phyloP scores from a whole-genome alignment of 1,140 invertebrate species.

The Drosophila carrolli region DNA sequence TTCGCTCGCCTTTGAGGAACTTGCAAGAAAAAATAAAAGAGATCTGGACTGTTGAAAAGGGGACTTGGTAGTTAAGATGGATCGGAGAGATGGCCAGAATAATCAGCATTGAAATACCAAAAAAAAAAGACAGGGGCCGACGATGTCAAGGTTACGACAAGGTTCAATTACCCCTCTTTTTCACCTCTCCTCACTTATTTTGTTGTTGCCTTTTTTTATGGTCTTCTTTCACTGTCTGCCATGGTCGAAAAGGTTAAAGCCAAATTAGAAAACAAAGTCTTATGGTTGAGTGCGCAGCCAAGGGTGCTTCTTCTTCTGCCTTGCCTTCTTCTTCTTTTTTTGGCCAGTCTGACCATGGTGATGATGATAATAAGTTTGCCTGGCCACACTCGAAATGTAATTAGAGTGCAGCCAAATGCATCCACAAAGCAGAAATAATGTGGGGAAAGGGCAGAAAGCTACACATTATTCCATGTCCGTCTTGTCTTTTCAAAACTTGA shows the following conservation, averaged over 20 bases:
- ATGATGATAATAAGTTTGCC: constrained; percentile 56
- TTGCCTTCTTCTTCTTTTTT: constrained; percentile 15
- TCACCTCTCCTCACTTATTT: constrained; percentile 13
- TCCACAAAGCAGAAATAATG: constrained; percentile 15
- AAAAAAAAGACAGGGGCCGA: constrained; percentile 29
- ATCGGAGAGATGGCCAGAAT: background rate
- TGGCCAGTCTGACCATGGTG: constrained; percentile 23
- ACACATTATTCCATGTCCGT: background rate
- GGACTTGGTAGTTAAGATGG: background rate
- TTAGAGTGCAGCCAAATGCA: constrained; percentile 72
- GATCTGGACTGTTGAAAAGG: background rate
- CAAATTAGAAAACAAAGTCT: constrained; percentile 76
- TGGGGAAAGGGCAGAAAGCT: background rate
- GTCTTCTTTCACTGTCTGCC: constrained; percentile 29
- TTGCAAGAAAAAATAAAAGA: background rate
- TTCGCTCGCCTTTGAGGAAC: constrained; percentile 28
- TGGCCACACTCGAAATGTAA: constrained; percentile 70
- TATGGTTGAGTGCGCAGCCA: constrained; percentile 70
- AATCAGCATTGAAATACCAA: constrained; percentile 8
- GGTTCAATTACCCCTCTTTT: constrained; percentile 69
- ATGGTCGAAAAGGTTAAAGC: constrained; percentile 71
- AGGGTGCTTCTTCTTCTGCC: constrained; percentile 35
- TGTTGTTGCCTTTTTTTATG: background rate
- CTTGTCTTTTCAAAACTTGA: no score
- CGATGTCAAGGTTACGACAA: constrained; percentile 70